Evolutionary conservation across 2,888 invertebrate genomes (phyloP), one percentile per base, ranked within the genome.

Genomic region (Drosophila bunnanda): DNA sequence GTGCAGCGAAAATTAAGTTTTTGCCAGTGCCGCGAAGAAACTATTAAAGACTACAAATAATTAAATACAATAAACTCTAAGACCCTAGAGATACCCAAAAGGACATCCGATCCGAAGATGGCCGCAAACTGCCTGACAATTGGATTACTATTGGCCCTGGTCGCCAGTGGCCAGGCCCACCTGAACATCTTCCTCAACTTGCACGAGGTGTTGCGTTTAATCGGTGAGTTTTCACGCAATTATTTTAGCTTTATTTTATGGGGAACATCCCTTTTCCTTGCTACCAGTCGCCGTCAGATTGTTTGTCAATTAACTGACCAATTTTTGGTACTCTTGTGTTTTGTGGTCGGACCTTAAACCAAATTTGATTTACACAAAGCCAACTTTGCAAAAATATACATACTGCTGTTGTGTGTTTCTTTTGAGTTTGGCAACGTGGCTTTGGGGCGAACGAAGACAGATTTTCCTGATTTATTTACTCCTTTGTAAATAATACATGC

Each of bases 201-300:
- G 74, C 91, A 91, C 76, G 91, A 91, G 83, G 91, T 91, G 79
- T 79, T 91, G 76, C 89, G 91, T 58, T 79, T 91, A 80, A 91
- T 91, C 80, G 91, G 91, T 91, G 60, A 92, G 92, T 88, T 54
- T 13, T n/a, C 36, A 38, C n/a, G 17, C 1, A 32, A 20, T 20
- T 50, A 50, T 32, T 20, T 5, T 15, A 4, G 15, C 1, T 9
- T 50, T 50, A 32, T 8, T 17, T 34, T 34, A n/a, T 0, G 32
- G 50, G 32, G 13, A 32, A 50, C 34, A 20, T 5, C 13, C 15
- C 4, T 4, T 32, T 5, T 20, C 1, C n/a, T n/a, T n/a, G n/a
- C n/a, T n/a, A n/a, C n/a, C n/a, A n/a, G n/a, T 50, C 6, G 1
- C 5, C 32, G 53, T 25, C 4, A 30, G 6, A 30, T 67, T 48